These are phyloP conservation scores for Drosophila dunni DNA, from an alignment of 1,140 invertebrate genomes.

Conservation along the genomic window DNA sequence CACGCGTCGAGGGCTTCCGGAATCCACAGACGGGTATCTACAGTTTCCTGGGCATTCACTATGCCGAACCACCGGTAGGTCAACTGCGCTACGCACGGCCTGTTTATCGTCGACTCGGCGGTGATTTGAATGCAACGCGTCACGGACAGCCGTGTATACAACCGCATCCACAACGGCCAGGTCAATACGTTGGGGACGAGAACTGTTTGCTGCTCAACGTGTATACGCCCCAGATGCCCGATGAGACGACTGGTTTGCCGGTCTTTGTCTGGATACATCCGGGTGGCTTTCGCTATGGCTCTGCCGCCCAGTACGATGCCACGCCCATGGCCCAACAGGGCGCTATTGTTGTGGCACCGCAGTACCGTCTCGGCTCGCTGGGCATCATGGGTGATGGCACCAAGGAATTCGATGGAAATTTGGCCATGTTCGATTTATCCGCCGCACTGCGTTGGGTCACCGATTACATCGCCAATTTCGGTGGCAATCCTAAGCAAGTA, in stretches of 20 bases:
- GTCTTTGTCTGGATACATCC: constrained; percentile 88
- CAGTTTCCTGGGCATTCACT: constrained; percentile 89
- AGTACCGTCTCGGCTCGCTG: constrained; percentile 92
- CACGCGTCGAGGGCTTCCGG: constrained; percentile 85
- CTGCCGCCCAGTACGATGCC: constrained; percentile 88
- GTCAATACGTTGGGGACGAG: constrained; percentile 86
- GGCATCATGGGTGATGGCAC: constrained; percentile 90
- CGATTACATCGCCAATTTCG: constrained; percentile 89
- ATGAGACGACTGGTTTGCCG: constrained; percentile 85
- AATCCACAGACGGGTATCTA: constrained; percentile 86
- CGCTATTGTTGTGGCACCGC: constrained; percentile 91
- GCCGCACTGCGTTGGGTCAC: constrained; percentile 88
- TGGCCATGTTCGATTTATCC: constrained; percentile 89
- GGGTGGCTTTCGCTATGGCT: constrained; percentile 88
- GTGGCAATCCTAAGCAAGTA: constrained; percentile 88
- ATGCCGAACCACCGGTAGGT: constrained; percentile 88
- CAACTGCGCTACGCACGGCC: constrained; percentile 87
- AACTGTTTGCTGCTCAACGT: constrained; percentile 92
- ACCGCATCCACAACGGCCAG: constrained; percentile 81
- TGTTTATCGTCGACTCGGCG: constrained; percentile 85
- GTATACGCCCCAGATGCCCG: constrained; percentile 89
- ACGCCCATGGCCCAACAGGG: constrained; percentile 87
- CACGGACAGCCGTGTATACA: constrained; percentile 87
- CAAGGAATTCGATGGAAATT: constrained; percentile 89
- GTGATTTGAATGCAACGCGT: constrained; percentile 86